These are phyloP conservation scores for Helicoverpa zea DNA, from an alignment of 1,140 invertebrate species.

Conservation along the genomic window DNA sequence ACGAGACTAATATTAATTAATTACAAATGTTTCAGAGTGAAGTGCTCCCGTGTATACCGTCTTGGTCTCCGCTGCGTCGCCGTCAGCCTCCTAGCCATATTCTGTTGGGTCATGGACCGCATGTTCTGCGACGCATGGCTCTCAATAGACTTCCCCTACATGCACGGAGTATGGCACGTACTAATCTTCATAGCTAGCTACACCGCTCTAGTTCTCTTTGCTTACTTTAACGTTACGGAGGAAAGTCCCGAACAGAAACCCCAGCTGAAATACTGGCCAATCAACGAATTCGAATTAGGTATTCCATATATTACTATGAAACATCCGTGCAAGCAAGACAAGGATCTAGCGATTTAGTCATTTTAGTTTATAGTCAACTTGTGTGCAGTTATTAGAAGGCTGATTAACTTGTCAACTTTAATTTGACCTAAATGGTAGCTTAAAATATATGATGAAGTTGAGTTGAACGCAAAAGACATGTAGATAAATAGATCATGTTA, in stretches of 20 bases:
- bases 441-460: background rate
- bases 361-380: background rate
- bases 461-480: background rate
- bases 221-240: slow-evolving; percentile 92
- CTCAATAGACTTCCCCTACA: slow-evolving; percentile 91
- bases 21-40: slow-evolving; percentile 86
- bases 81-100: slow-evolving; percentile 90
- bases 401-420: slow-evolving; percentile 32
- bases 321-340: slow-evolving; percentile 86
- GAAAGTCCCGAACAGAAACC: slow-evolving; percentile 91
- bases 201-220: slow-evolving; percentile 91
- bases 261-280: slow-evolving; percentile 91
- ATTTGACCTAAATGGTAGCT: slow-evolving; percentile 4
- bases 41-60: slow-evolving; percentile 89
- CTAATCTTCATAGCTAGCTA: slow-evolving; percentile 93
- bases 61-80: slow-evolving; percentile 90
- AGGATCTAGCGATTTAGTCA: slow-evolving; percentile 84
- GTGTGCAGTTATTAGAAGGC: slow-evolving; percentile 1
- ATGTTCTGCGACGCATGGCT: slow-evolving; percentile 93
- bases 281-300: slow-evolving; percentile 91
- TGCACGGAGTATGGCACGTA: slow-evolving; percentile 94
- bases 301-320: slow-evolving; percentile 91
- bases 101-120: slow-evolving; percentile 93
- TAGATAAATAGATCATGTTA: background rate
- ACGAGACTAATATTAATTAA: background rate